Evolutionary conservation across 1,140 invertebrate genomes (phyloP).

Genomic region (Xylocopa sonorina): DNA sequence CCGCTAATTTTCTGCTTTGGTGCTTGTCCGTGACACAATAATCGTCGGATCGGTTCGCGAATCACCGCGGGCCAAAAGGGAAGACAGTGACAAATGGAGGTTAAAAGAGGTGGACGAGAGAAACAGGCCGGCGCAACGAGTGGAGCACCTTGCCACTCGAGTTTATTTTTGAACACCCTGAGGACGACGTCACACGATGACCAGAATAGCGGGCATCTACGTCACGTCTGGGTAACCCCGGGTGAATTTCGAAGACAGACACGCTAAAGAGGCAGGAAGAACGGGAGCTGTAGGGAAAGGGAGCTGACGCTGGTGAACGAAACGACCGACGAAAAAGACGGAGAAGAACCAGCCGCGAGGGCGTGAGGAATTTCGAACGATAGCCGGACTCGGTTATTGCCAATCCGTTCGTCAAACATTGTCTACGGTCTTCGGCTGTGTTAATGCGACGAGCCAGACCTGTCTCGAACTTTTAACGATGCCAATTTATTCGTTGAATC

Average conservation of each 20-base stretch:
- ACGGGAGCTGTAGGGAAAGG: neutral
- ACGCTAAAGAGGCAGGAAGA: neutral
- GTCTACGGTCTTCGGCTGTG: slow-evolving; percentile 15
- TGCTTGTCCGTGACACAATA: slow-evolving; percentile 64
- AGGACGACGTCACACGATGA: slow-evolving; percentile 69
- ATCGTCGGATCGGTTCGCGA: slow-evolving; percentile 49
- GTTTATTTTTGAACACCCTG: slow-evolving; percentile 69
- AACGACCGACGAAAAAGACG: neutral
- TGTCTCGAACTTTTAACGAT: slow-evolving; percentile 40
- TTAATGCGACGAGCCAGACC: slow-evolving; percentile 22
- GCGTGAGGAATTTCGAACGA: slow-evolving; percentile 41
- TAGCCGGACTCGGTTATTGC: slow-evolving; percentile 27
- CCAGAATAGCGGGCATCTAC: slow-evolving; percentile 72
- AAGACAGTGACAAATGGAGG: slow-evolving; percentile 52
- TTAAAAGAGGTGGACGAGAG: slow-evolving; percentile 59
- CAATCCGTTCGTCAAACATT: slow-evolving; percentile 39
- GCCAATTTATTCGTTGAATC: slow-evolving; percentile 52
- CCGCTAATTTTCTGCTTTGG: slow-evolving; percentile 24
- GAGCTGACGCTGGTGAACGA: neutral
- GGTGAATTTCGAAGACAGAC: slow-evolving; percentile 60
- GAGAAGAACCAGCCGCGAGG: slow-evolving; percentile 59
- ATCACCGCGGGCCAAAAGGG: slow-evolving; percentile 18
- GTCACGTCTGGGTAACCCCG: slow-evolving; percentile 68
- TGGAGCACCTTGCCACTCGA: slow-evolving; percentile 59
- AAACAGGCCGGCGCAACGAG: slow-evolving; percentile 28